phyloP scores from a whole-genome alignment of 2,888 invertebrate species.

The Habroteleia sp. region DNA sequence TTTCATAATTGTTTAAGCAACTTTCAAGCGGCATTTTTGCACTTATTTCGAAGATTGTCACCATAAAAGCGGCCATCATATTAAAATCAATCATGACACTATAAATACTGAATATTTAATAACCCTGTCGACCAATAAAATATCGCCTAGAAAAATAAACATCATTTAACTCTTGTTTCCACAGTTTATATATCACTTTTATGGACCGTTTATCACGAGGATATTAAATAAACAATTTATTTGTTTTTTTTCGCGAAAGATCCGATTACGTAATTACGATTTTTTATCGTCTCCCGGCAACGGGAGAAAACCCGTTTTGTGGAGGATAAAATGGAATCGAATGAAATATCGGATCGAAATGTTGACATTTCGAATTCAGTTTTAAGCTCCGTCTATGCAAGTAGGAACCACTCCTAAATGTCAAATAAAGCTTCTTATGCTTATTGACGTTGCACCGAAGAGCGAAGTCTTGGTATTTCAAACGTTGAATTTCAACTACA shows the following conservation, averaged over 20 bases:
- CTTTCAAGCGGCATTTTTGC: conserved; percentile 11
- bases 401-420: conserved; percentile 46
- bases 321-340: conserved; percentile 17
- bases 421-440: conserved; percentile 50
- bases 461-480: conserved; percentile 35
- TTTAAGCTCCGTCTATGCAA: conserved; percentile 31
- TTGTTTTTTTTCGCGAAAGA: conserved; percentile 7
- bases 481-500: conserved; percentile 9
- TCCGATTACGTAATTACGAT: conserved; percentile 12
- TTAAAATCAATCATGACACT: conserved; percentile 27
- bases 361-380: conserved; percentile 34
- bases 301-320: conserved; percentile 7
- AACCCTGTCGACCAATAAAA: conserved; percentile 22
- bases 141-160: conserved; percentile 8
- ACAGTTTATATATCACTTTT: conserved; percentile 35
- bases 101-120: conserved; percentile 37
- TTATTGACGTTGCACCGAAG: conserved; percentile 28
- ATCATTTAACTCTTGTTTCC: conserved; percentile 19
- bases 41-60: conserved; percentile 7
- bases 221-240: conserved; percentile 22
- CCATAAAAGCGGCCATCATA: conserved; percentile 19
- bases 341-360: conserved; percentile 33
- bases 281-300: not conserved
- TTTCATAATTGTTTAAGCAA: not conserved
- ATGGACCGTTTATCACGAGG: conserved; percentile 3